These are phyloP conservation scores for Prostheceraeus crozeri DNA, from an alignment of 2,888 invertebrate genomes.

Conservation along the genomic window DNA sequence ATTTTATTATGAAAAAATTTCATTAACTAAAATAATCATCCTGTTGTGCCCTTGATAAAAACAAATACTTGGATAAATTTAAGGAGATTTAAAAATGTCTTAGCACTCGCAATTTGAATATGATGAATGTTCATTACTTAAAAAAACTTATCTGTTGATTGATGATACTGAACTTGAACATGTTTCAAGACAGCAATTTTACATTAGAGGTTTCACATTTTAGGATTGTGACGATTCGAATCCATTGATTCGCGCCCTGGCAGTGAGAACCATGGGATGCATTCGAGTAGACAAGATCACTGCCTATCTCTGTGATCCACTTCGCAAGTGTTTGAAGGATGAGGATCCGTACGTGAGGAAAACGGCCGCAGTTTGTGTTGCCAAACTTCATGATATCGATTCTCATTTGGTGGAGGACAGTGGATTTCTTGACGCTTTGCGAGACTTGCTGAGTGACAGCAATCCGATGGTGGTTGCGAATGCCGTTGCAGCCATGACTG, in stretches of 20 bases:
- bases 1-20: too few species aligned
- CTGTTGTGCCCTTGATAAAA: too few species aligned
- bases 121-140: too few species aligned
- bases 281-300: conserved; percentile 99
- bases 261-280: conserved; percentile 98
- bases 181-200: too few species aligned
- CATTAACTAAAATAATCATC: too few species aligned
- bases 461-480: conserved; percentile 99
- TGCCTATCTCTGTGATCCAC: conserved; percentile 93
- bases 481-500: conserved; percentile 93
- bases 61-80: too few species aligned
- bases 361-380: conserved; percentile 98
- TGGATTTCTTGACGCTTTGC: conserved; percentile 90
- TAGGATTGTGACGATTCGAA: conserved; percentile 99
- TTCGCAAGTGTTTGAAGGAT: conserved; percentile 67
- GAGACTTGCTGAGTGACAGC: conserved; percentile 91
- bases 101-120: too few species aligned
- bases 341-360: conserved; percentile 65
- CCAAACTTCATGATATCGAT: conserved; percentile 92
- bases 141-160: too few species aligned
- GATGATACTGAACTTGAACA: too few species aligned
- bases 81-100: too few species aligned
- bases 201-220: too few species aligned
- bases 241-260: conserved; percentile 91
- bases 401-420: conserved; percentile 69